Conservation (phyloP, 2,888 invertebrate species). For the Reticulitermes lucifugus region DNA sequence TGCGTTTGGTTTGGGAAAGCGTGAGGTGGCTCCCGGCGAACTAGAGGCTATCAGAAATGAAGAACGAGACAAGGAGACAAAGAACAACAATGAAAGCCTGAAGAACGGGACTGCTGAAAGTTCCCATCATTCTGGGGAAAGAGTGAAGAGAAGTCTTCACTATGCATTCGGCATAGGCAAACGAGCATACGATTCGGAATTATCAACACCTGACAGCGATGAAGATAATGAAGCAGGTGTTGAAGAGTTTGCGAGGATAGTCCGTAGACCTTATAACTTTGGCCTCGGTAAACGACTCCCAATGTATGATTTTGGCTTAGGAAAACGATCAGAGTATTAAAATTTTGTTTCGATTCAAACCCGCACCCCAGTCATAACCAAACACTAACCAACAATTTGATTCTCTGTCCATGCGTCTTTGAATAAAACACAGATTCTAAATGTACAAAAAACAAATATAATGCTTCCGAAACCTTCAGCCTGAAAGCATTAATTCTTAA, state of each 20-base stretch:
- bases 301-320: conserved; percentile 70
- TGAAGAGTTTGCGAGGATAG: conserved; percentile 47
- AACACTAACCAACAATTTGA: neutral
- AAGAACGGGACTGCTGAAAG: conserved; percentile 17
- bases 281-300: conserved; percentile 69
- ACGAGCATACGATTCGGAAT: conserved; percentile 55
- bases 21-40: conserved; percentile 57
- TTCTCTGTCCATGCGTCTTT: neutral
- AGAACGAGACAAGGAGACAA: neutral
- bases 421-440: conserved; percentile 7
- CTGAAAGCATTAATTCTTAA: neutral
- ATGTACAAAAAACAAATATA: conserved; percentile 10
- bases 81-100: neutral
- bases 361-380: neutral
- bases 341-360: neutral
- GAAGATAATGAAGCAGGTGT: conserved; percentile 4
- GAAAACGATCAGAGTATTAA: conserved; percentile 63
- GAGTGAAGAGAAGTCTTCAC: conserved; percentile 52
- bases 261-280: conserved; percentile 64
- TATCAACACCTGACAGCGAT: conserved; percentile 14
- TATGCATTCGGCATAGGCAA: conserved; percentile 69
- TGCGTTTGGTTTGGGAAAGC: conserved; percentile 69
- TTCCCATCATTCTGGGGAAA: neutral
- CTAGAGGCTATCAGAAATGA: conserved; percentile 46
- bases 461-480: neutral